phyloP scores from a whole-genome alignment of 2,113 vertebrate genomes.

The Larimichthys polyactis region DNA sequence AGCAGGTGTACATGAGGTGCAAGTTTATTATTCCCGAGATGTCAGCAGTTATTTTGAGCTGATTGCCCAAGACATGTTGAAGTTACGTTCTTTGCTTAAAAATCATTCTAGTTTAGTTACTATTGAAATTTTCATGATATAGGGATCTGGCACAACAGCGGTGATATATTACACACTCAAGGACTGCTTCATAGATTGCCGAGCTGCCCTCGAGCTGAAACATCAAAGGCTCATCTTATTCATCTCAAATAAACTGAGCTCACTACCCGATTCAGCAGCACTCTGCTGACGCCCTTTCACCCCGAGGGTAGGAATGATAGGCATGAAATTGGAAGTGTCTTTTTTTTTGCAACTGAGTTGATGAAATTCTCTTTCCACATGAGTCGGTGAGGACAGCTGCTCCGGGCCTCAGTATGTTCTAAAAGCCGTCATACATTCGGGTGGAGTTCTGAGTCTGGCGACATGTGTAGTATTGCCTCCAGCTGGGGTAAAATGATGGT shows the following conservation, averaged over 20 bases:
- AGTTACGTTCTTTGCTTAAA: background rate
- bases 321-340: slow-evolving; percentile 66
- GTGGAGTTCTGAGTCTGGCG: slow-evolving; percentile 12
- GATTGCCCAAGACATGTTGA: too few relatives aligned
- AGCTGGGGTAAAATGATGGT: slow-evolving; percentile 12
- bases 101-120: background rate
- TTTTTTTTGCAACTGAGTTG: slow-evolving; percentile 55
- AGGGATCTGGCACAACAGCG: background rate
- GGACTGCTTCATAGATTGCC: slow-evolving; percentile 24
- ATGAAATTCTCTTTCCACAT: slow-evolving; percentile 54
- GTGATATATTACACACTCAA: background rate
- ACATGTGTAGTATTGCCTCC: slow-evolving; percentile 19
- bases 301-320: slow-evolving; percentile 51
- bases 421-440: slow-evolving; percentile 11
- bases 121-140: background rate
- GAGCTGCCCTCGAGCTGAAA: slow-evolving; percentile 33
- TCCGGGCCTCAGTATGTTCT: slow-evolving; percentile 15
- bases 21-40: too few relatives aligned
- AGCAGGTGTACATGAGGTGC: too few relatives aligned
- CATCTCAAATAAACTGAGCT: slow-evolving; percentile 45
- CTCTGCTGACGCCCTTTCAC: slow-evolving; percentile 54
- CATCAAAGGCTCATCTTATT: slow-evolving; percentile 49
- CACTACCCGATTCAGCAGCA: slow-evolving; percentile 26
- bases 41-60: background rate
- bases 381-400: slow-evolving; percentile 42